Evolutionary conservation across 2,113 vertebrate genomes (phyloP).

Genomic region (Orientallactaga bullata): DNA sequence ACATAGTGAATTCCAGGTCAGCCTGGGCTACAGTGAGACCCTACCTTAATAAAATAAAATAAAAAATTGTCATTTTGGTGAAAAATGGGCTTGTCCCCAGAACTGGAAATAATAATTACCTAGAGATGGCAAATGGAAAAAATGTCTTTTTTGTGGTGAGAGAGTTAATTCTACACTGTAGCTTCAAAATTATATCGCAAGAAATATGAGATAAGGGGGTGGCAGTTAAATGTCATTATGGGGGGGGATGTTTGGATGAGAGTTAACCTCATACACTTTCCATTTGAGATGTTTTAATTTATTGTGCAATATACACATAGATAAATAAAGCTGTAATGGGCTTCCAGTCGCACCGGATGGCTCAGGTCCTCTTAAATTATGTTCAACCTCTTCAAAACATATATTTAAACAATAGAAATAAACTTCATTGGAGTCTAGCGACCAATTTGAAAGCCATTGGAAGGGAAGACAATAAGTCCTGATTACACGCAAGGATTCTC

Average conservation of each 20-base stretch:
- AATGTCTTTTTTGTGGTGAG: slow-evolving; percentile 59
- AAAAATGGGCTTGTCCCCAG: slow-evolving; percentile 54
- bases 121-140: slow-evolving; percentile 44
- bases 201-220: slow-evolving; percentile 71
- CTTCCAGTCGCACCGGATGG: slow-evolving; percentile 71
- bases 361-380: slow-evolving; percentile 81
- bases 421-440: slow-evolving; percentile 79
- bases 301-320: slow-evolving; percentile 74
- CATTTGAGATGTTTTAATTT: slow-evolving; percentile 78
- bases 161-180: slow-evolving; percentile 70
- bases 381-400: slow-evolving; percentile 82
- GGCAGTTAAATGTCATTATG: slow-evolving; percentile 73
- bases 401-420: slow-evolving; percentile 87
- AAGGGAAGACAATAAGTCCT: slow-evolving; percentile 81
- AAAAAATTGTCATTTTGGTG: too few relatives aligned
- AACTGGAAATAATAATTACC: slow-evolving; percentile 68
- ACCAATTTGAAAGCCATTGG: slow-evolving; percentile 80
- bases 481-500: slow-evolving; percentile 76
- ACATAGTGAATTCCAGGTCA: too few relatives aligned
- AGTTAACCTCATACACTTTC: slow-evolving; percentile 75
- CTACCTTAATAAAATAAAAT: too few relatives aligned
- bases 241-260: slow-evolving; percentile 54
- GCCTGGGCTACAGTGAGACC: too few relatives aligned
- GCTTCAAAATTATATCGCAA: slow-evolving; percentile 80
- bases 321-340: slow-evolving; percentile 79